These are phyloP conservation scores for Masnerella sp. DNA, from an alignment of 2,888 invertebrate genomes.

Conservation along the genomic window DNA sequence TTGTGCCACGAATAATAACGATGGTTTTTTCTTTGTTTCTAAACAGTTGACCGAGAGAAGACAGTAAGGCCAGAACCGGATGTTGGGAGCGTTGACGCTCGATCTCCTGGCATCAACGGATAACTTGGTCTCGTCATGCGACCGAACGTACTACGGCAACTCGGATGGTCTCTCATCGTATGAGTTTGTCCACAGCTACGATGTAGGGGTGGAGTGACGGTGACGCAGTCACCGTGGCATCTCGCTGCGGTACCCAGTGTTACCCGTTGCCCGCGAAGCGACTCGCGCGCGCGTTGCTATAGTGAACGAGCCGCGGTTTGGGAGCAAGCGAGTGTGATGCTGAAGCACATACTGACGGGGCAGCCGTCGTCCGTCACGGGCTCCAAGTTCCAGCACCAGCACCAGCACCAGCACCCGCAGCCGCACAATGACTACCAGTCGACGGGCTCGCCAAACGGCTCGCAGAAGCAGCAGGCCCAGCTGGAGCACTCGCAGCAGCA, in stretches of 20 bases:
- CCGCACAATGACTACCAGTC: conserved; percentile 76
- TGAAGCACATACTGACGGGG: conserved; percentile 85
- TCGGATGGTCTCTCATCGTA: too few relatives aligned
- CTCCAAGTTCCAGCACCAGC: conserved; percentile 74
- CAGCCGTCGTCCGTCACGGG: conserved; percentile 78
- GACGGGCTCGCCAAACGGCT: conserved; percentile 58
- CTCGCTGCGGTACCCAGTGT: neutral
- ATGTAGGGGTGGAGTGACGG: conserved; percentile 2
- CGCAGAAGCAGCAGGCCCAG: conserved; percentile 59
- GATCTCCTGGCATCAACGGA: too few relatives aligned
- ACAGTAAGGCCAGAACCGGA: too few relatives aligned
- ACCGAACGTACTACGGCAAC: too few relatives aligned
- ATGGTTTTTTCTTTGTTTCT: neutral
- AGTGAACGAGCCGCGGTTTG: neutral
- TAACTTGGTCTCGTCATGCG: neutral
- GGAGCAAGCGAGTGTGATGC: conserved; percentile 78
- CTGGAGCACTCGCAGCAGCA: conserved; percentile 62
- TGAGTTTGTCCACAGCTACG: too few relatives aligned
- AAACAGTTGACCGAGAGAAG: neutral
- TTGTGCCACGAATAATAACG: too few relatives aligned
- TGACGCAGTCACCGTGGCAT: conserved; percentile 3
- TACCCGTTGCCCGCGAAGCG: neutral
- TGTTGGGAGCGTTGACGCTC: too few relatives aligned
- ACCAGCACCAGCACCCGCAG: conserved; percentile 62
- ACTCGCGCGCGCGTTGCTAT: neutral